Percentiles rank a stretch among this genome's conserved stretches.
Evolutionary conservation across 2,113 vertebrate species (phyloP).

Genomic region (Amphiprion percula): DNA sequence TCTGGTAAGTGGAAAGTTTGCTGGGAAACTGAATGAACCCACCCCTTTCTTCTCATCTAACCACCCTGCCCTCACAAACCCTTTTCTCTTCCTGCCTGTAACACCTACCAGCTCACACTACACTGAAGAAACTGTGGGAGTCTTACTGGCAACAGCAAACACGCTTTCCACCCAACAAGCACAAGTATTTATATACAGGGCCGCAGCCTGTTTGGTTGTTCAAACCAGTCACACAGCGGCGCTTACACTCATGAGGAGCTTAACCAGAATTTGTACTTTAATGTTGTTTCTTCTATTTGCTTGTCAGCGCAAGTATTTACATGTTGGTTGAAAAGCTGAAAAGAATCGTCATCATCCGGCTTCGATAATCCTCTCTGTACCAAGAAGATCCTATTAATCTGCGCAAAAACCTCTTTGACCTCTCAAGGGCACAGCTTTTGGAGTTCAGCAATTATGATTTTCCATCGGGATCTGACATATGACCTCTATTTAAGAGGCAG

Average conservation of each 20-base stretch:
- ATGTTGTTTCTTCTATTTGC: slow-evolving; percentile 28
- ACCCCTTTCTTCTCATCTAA: slow-evolving; percentile 51
- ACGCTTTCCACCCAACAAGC: slow-evolving; percentile 22
- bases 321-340: slow-evolving; percentile 2
- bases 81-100: slow-evolving; percentile 53
- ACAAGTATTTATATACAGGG: slow-evolving; percentile 46
- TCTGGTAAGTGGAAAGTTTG: slow-evolving; percentile 75
- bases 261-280: slow-evolving; percentile 2
- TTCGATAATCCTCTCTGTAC: slow-evolving; percentile 38
- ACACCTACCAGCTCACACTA: slow-evolving; percentile 57
- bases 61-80: slow-evolving; percentile 53
- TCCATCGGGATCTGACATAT: slow-evolving; percentile 33
- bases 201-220: slow-evolving; percentile 11
- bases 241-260: background rate
- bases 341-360: slow-evolving; percentile 13
- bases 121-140: slow-evolving; percentile 50
- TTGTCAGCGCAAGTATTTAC: slow-evolving; percentile 18
- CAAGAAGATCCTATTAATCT: slow-evolving; percentile 43
- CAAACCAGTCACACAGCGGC: slow-evolving; percentile 2
- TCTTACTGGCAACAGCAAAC: slow-evolving; percentile 50
- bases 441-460: slow-evolving; percentile 3
- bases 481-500: slow-evolving; percentile 34
- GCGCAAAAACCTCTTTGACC: slow-evolving; percentile 31
- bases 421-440: slow-evolving; percentile 10
- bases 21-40: slow-evolving; percentile 65